phyloP scores from a whole-genome alignment of 2,888 invertebrate species.

The Imbricaverruca yamaguchii region DNA sequence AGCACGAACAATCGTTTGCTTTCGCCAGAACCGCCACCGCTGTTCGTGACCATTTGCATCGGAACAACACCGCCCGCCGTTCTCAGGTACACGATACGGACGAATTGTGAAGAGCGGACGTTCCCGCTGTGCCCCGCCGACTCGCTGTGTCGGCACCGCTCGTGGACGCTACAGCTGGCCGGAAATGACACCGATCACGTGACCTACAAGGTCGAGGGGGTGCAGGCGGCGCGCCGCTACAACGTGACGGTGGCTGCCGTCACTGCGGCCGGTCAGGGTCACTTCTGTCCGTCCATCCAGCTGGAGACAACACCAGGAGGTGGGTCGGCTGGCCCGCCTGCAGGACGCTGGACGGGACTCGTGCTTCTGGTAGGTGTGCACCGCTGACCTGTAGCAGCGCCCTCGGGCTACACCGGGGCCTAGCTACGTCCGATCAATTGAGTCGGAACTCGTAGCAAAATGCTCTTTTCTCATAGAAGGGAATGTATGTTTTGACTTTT shows the following conservation, averaged over 20 bases:
- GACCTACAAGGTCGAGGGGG: neutral
- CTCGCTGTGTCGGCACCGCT: neutral
- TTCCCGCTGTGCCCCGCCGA: neutral
- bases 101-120: neutral
- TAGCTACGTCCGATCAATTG: too few species aligned
- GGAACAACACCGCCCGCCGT: too few species aligned
- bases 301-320: neutral
- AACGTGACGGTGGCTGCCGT: neutral
- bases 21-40: too few species aligned
- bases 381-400: too few species aligned
- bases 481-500: too few species aligned
- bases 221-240: neutral
- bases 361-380: too few species aligned
- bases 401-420: too few species aligned
- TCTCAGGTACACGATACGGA: neutral
- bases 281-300: neutral
- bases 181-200: conserved; percentile 1
- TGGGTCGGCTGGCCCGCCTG: neutral
- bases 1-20: too few species aligned
- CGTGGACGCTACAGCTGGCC: neutral
- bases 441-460: too few species aligned
- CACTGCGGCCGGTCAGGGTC: neutral
- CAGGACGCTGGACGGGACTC: too few species aligned
- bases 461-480: too few species aligned
- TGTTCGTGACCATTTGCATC: too few species aligned